Percentiles rank a stretch among this genome's conserved stretches.
These are phyloP conservation scores for Babylonia areolata DNA, from an alignment of 1,140 invertebrate genomes.

Conservation along the genomic window DNA sequence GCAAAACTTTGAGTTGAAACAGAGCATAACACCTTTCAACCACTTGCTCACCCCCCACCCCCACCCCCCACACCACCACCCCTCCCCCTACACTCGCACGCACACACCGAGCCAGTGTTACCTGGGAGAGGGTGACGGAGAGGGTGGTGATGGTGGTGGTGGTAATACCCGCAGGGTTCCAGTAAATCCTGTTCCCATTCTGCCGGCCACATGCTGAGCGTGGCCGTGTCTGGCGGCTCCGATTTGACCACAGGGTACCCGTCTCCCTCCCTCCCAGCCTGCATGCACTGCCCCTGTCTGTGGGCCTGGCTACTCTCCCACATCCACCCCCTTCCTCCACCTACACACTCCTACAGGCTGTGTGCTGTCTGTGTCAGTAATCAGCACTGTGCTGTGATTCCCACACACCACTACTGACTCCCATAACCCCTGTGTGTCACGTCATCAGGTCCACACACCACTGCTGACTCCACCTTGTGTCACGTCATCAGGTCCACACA, in stretches of 20 bases:
- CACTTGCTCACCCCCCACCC: no score
- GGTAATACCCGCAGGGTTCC: slow-evolving; percentile 26
- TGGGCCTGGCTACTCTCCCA: no score
- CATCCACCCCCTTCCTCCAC: background rate
- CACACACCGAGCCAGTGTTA: background rate
- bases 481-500: no score
- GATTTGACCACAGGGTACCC: background rate
- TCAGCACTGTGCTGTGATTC: slow-evolving; percentile 16
- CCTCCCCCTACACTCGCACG: no score
- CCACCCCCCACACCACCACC: no score
- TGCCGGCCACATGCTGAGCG: slow-evolving; percentile 19
- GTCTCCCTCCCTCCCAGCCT: background rate
- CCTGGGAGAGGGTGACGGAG: background rate
- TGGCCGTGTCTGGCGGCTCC: background rate
- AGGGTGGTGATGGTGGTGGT: background rate
- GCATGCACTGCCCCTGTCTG: background rate
- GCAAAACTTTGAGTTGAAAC: no score
- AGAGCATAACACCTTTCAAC: no score
- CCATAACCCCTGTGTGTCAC: no score
- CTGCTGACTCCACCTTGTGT: no score
- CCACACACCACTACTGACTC: no score
- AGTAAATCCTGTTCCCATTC: slow-evolving; percentile 31
- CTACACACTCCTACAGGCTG: slow-evolving; percentile 29
- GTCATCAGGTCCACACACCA: no score
- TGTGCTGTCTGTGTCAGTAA: background rate